These are phyloP conservation scores for Flabesymbios commensalis DNA, from an alignment of 2,888 invertebrate genomes.

Conservation along the genomic window DNA sequence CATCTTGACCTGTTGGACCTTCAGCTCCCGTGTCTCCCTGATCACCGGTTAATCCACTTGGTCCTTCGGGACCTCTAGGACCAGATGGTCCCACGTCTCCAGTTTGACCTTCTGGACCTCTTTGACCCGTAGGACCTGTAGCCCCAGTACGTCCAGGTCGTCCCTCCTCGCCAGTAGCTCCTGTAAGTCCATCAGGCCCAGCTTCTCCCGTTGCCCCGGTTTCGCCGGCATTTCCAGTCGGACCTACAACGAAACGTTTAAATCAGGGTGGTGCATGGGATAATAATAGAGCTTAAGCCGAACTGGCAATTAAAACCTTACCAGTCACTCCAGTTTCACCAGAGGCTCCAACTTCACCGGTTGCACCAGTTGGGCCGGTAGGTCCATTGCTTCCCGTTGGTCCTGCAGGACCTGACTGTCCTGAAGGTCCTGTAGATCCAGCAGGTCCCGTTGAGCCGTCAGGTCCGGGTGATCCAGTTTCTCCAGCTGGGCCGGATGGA, in stretches of 20 bases:
- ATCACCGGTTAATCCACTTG: neutral
- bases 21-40: no score
- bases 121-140: conserved; percentile 12
- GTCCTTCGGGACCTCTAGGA: conserved; percentile 5
- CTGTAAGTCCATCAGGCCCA: conserved; percentile 13
- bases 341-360: conserved; percentile 19
- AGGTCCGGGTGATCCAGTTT: neutral
- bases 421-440: neutral
- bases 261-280: no score
- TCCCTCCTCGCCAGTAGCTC: conserved; percentile 18
- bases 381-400: conserved; percentile 1
- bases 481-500: conserved; percentile 10
- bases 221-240: no score
- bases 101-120: neutral
- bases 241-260: no score
- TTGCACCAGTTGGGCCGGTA: conserved; percentile 19
- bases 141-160: conserved; percentile 15
- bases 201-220: conserved; percentile 22
- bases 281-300: no score
- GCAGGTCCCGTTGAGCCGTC: neutral
- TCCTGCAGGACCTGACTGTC: conserved; percentile 4
- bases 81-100: conserved; percentile 13
- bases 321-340: conserved; percentile 16
- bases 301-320: no score
- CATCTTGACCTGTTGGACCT: conserved; percentile 12